Conservation (phyloP, 2,797 vertebrate genomes). For the Myotis findleyi region DNA sequence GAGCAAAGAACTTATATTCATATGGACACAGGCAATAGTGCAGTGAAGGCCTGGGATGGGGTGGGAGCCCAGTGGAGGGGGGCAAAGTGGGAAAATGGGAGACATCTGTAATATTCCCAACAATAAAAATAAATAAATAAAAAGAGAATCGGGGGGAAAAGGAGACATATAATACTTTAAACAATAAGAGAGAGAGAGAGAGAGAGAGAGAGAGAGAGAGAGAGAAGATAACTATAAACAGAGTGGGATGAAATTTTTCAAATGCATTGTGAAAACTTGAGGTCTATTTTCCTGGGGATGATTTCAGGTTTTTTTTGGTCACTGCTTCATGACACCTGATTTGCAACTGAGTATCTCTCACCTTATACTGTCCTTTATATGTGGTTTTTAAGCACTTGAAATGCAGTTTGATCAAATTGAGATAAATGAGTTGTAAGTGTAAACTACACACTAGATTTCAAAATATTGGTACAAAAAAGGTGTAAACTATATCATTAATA, state of each 20-base stretch:
- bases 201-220: no score
- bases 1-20: no score
- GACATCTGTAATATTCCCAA: no score
- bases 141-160: no score
- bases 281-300: background rate
- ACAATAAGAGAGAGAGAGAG: no score
- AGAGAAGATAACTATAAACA: background rate
- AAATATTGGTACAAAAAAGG: background rate
- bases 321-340: background rate
- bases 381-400: slow-evolving; percentile 39
- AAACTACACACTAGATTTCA: background rate
- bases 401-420: background rate
- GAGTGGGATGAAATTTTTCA: background rate
- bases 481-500: no score
- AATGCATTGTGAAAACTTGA: slow-evolving; percentile 24
- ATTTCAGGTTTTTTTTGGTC: background rate
- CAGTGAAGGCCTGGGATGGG: no score
- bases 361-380: background rate
- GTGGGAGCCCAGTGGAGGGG: no score
- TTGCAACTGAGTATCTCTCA: background rate
- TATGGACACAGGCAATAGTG: no score
- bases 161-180: no score
- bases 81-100: no score
- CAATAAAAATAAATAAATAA: no score
- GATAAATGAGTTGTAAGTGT: background rate